Conservation (phyloP, 2,113 vertebrate species). For the Aptenodytes forsteri region DNA sequence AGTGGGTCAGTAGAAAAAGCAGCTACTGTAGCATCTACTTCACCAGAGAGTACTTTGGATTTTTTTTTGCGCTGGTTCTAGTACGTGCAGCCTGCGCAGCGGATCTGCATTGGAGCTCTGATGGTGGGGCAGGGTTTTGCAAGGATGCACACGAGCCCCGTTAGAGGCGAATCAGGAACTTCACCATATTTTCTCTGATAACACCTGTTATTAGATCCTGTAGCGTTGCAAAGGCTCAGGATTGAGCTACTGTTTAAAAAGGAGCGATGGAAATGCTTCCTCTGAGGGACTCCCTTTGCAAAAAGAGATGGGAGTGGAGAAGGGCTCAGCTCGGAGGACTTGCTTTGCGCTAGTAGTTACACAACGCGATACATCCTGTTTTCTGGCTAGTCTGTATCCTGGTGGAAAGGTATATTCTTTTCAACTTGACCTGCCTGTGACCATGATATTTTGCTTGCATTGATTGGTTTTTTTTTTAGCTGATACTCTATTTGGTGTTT, state of each 20-base stretch:
- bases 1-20: not conserved
- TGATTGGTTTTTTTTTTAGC: not conserved
- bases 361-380: not conserved
- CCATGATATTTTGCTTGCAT: not conserved
- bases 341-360: not conserved
- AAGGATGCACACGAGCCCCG: not conserved
- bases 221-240: not conserved
- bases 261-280: not conserved
- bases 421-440: not conserved
- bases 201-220: too few species aligned
- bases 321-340: not conserved
- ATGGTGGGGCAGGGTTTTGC: not conserved
- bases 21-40: conserved; percentile 10
- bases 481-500: not conserved
- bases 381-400: not conserved
- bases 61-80: not conserved
- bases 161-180: not conserved
- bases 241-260: not conserved
- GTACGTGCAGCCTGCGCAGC: not conserved
- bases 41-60: not conserved
- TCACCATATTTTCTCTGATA: not conserved
- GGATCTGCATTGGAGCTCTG: conserved; percentile 13
- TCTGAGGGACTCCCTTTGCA: not conserved
- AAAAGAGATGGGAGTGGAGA: not conserved
- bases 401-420: conserved; percentile 32